Evolutionary conservation across 2,888 invertebrate genomes (phyloP), one percentile per base, ranked within the genome.

Genomic region (Cephus rjabovi): DNA sequence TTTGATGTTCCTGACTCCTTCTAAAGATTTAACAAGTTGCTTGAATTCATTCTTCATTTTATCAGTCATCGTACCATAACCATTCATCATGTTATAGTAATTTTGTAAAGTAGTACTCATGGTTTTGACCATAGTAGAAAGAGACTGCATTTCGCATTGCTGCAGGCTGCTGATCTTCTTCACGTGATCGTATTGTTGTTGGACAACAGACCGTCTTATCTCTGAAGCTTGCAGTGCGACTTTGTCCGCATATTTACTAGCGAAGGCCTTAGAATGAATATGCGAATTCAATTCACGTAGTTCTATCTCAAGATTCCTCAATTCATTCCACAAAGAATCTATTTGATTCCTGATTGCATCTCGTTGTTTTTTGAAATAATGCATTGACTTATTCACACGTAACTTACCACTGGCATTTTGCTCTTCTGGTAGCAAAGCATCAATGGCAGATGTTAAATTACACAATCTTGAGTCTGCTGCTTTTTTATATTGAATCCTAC

Each of bases 1-100:
- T 15, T 93, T 93, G 23, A 95, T 94, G 37, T 92, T 92, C 86
- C 93, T 93, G 1, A 93, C 92, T 0, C 94, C 93, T 85, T 95
- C 95, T 0, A 94, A 92, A 80, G 93, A 93, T 81, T 93, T 93
- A 83, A 94, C 92, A 0, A 95, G 86, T 11, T 94, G 93, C 35
- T 94, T 89, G 82, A 95, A 95, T 80, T 95, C 93, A 0, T 91
- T 88, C 0, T 93, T 93, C 84, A 95, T 89, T 0, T 93, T 91
- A 0, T 94, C 93, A 0, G 95, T 94, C 2, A 93, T 92, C 76
- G 93, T 93, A 34, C 94, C 94, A 79, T 94, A 93, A 0, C 94
- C 95, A 86, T 93, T 93, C 9, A 95, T 91, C 0, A 94, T 93
- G 23, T 93, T 88, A 84, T 94, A 95, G 73, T 94, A 92, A 76